Base-by-base conservation (phyloP, 2,113 vertebrate species). In the Boleophthalmus pectinirostris region DNA sequence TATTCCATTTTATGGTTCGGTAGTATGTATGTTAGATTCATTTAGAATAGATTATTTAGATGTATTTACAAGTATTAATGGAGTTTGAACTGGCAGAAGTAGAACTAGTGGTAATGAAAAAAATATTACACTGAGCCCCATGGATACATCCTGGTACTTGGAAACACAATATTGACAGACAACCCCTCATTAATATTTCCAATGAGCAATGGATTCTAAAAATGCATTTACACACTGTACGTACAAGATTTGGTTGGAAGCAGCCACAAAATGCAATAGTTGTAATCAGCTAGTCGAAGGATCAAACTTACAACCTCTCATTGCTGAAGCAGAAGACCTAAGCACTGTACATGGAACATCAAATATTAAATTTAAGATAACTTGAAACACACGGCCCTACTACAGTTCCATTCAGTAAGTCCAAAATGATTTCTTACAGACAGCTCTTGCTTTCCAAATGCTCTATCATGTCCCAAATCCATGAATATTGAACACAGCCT, bases 401-500 rank as follows among this genome's bases (percentile, higher is more conserved):
- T 12, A 69, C 38, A 76, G 58, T 33, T 72, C 51, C 53, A 69
- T 72, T 75, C 53, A 60, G 3, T 70, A 75, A 69, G 54, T 12
- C 45, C 69, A 20, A 54, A 54, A 54, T 54, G 18, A 56, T 67
- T 60, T 24, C 57, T 63, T 21, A 76, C 0, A 3, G 15, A n/a
- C 13, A n/a, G 33, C 35, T 76, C 82, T 85, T 74, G 47, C 75
- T 78, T 82, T 77, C 16, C 53, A 83, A 78, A 83, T 70, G 74
- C 63, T 58, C 64, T 70, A 90, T 87, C 46, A 86, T 80, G 68
- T 85, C 69, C 77, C 2, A 18, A 14, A 51, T 69, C 73, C 43
- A 75, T 88, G 69, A 75, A 90, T 87, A 80, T 82, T 88, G 72
- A 82, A 80, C 47, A 81, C 73, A 70, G 60, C 68, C 45, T 67